Evolutionary conservation across 1,140 invertebrate species (phyloP).

Genomic region (Bombus sibiricus): DNA sequence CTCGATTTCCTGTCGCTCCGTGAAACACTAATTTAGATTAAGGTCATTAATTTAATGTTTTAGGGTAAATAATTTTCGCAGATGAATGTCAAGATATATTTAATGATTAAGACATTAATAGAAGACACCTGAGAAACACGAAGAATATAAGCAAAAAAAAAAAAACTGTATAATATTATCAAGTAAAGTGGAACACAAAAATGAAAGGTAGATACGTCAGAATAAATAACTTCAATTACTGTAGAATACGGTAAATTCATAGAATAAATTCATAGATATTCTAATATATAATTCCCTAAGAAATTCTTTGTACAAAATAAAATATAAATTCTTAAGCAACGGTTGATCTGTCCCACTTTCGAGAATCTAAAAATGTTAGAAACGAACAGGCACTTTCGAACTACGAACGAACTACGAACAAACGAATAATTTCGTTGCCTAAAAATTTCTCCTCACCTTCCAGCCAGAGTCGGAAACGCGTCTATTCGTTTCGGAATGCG

Average conservation of each 20-base stretch:
- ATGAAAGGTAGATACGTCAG: no score
- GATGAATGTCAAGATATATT: neutral
- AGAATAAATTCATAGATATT: no score
- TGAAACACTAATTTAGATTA: neutral
- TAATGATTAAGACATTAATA: constrained; percentile 1
- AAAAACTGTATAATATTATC: no score
- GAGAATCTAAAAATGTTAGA: no score
- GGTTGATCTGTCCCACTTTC: no score
- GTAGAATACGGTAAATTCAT: no score
- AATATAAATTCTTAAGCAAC: neutral
- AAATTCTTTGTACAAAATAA: no score
- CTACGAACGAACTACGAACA: neutral
- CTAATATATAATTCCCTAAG: no score
- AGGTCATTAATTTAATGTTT: neutral
- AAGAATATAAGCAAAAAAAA: neutral
- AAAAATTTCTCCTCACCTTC: neutral
- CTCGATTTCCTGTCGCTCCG: constrained; percentile 9
- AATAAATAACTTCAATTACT: no score
- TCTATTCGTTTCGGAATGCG: neutral
- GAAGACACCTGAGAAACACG: neutral
- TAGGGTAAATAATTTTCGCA: neutral
- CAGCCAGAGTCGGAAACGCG: neutral
- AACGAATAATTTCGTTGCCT: neutral
- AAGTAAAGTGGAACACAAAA: no score
- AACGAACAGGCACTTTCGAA: neutral